phyloP scores from a whole-genome alignment of 2,113 vertebrate species.

The Phylloscopus trochiloides region DNA sequence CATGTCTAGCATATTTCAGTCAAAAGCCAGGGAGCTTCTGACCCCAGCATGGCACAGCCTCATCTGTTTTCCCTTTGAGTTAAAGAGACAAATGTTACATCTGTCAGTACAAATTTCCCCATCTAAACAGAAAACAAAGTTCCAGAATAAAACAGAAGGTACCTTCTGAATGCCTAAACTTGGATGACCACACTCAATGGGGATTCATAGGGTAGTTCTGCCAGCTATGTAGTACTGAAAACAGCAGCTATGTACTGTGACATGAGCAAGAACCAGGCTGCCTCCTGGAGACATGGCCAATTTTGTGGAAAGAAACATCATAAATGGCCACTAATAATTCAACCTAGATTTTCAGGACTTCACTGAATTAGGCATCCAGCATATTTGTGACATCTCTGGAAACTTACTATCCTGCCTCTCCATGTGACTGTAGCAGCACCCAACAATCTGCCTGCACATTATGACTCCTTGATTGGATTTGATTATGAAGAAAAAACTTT shows the following conservation, averaged over 20 bases:
- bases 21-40: background rate
- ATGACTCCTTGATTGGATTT: background rate
- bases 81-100: background rate
- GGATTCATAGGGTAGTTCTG: background rate
- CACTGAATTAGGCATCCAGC: background rate
- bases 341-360: background rate
- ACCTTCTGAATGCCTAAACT: background rate
- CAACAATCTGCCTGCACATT: background rate
- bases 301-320: background rate
- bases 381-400: background rate
- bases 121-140: background rate
- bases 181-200: background rate
- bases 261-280: background rate
- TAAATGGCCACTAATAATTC: background rate
- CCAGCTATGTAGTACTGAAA: background rate
- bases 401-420: background rate
- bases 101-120: background rate
- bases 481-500: background rate
- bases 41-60: background rate
- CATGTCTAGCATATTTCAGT: background rate
- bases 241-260: accelerated
- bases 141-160: background rate
- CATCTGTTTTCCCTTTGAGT: background rate
- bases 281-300: background rate
- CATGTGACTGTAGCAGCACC: background rate